Base-by-base conservation (phyloP, 2,888 invertebrate species). In the Drosophila flavopinicola region DNA sequence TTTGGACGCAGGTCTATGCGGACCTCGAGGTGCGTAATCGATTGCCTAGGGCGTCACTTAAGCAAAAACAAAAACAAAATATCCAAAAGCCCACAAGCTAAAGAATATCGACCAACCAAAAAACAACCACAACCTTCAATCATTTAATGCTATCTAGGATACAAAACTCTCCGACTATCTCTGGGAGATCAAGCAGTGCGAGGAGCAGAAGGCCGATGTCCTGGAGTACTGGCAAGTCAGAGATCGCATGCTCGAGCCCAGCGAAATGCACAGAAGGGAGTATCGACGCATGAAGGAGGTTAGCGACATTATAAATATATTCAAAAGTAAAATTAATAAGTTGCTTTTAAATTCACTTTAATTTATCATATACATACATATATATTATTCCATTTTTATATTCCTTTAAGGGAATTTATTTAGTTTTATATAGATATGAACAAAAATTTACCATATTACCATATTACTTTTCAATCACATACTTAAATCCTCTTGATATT, bases 1-100 rank as follows among this genome's bases (percentile, higher is more conserved):
- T 98, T 6, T 99, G 99, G 99, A 98, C 98, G 0, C 97, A 98
- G 7, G 97, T 98, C 11, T 99, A 99, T 90, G 97, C 97, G 13
- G 98, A 99, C 90, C 94, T 96, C 52, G 96, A 96, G 78, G 96
- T 95, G 92, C 92, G 93, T 91, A 65, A 58, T 17, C 61, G 3
- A 42, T 60, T 24, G 35, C 42, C 47, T 30, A 39, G 44, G 41
- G 65, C 23, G n/a, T n/a, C 39, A 52, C 13, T 45, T 27, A 41
- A n/a, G n/a, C n/a, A n/a, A n/a, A n/a, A n/a, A n/a, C n/a, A n/a
- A n/a, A n/a, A n/a, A n/a, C n/a, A n/a, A n/a, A n/a, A n/a, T n/a
- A n/a, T n/a, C n/a, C n/a, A n/a, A n/a, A n/a, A n/a, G n/a, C n/a
- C n/a, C n/a, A n/a, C n/a, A n/a, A 29, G 29, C 30, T 35, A 27